phyloP scores from a whole-genome alignment of 2,797 vertebrate genomes.

The Galago senegalensis region DNA sequence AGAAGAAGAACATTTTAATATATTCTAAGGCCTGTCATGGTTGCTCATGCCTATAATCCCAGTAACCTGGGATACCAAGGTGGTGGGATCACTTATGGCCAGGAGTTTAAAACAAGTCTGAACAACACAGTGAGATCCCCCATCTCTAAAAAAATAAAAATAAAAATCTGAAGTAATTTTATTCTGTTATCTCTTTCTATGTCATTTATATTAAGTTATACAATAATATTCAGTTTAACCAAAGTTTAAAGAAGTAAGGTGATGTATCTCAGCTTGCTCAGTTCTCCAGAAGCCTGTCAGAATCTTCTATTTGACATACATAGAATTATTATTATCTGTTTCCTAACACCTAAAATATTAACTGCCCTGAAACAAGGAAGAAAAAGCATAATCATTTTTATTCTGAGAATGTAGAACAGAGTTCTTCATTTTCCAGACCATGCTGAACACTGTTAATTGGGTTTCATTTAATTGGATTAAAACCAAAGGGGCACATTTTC shows the following conservation, averaged over 20 bases:
- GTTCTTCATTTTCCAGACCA: slow-evolving; percentile 32
- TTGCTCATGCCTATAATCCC: background rate
- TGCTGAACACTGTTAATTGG: slow-evolving; percentile 53
- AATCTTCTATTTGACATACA: background rate
- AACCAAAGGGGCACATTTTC: background rate
- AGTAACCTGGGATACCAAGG: background rate
- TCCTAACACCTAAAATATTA: slow-evolving; percentile 34
- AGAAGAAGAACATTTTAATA: background rate
- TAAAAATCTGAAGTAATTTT: background rate
- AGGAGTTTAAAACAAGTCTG: background rate
- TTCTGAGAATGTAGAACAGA: slow-evolving; percentile 28
- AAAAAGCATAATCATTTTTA: background rate
- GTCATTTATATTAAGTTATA: background rate
- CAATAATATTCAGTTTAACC: background rate
- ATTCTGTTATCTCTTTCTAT: background rate
- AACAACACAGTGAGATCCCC: background rate
- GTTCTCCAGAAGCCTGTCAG: background rate
- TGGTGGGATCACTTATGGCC: background rate
- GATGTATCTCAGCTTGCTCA: background rate
- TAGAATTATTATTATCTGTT: background rate
- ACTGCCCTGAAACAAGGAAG: background rate
- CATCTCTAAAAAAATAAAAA: background rate
- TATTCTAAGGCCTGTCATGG: background rate
- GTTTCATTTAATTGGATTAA: slow-evolving; percentile 71
- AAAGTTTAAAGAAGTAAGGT: background rate